Evolutionary conservation across 2,113 vertebrate genomes (phyloP), one percentile per base, ranked within the genome.

Genomic region (Pipra filicauda): DNA sequence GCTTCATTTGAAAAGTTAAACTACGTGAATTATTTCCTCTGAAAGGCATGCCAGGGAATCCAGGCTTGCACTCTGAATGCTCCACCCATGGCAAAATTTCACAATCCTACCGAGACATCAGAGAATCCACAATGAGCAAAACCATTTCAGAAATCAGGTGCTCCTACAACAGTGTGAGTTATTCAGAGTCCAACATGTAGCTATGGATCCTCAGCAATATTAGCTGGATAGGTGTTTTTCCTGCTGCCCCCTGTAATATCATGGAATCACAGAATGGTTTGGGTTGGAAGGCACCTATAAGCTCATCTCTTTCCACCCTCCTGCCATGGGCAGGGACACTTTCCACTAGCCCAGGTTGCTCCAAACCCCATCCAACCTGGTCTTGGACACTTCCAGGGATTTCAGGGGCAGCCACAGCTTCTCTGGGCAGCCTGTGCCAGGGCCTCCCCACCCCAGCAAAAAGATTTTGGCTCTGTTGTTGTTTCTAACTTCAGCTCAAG

Each of bases 331-430:
- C 37, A 6, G 37, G 30, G 37, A 43, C 30, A 55, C 30, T 22
- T 43, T 33, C 37, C 52, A 73, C 22, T 43, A 6, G 18, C 22
- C 37, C 39, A 55, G 39, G 30, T 3, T 55, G 30, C 51, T 73
- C 22, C 16, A n/a, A 1, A 6, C 51, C 30, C 22, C 0, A 2
- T n/a, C 17, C 9, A 6, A 6, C 12, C 23, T 20, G 23, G 16
- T 12, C 52, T 73, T 15, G 39, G 31, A 27, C 52, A 44, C 31
- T 57, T 27, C 70, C 71, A 73, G 30, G 23, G 39, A n/a, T 57
- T 57, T 9, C 37, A 37, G 39, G 5, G 23, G 39, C 71, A 73
- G 23, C 30, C 39, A 73, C 52, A 57, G 71, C 52, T 57, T 20
- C 39, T 57, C 39, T 57, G 52, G 37, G 22, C 30, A 43, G 6